Conservation (phyloP, 2,797 vertebrate genomes). For the Scolopax bukidnonensis region DNA sequence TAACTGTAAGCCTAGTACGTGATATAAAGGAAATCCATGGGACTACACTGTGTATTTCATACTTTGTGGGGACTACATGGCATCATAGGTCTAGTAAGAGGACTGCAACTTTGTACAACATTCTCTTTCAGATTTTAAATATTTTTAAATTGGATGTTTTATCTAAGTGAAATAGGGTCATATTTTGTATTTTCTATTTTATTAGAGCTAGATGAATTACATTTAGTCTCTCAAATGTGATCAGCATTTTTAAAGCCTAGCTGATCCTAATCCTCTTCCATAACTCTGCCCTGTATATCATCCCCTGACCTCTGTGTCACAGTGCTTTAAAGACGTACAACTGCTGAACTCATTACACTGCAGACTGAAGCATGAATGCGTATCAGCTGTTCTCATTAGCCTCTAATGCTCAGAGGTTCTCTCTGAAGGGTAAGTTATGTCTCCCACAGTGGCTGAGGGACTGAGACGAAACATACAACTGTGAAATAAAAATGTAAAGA, state of each 20-base stretch:
- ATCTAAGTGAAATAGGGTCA: not conserved
- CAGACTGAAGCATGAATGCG: not conserved
- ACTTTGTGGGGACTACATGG: not conserved
- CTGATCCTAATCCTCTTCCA: not conserved
- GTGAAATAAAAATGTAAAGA: not conserved
- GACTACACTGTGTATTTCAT: not conserved
- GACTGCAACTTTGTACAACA: not conserved
- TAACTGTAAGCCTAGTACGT: not conserved
- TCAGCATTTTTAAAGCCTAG: not conserved
- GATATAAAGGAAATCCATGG: not conserved
- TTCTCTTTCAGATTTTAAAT: not conserved
- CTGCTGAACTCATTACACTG: not conserved
- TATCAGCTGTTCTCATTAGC: not conserved
- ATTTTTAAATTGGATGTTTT: not conserved
- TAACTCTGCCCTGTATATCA: constrained; percentile 11
- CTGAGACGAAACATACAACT: not conserved
- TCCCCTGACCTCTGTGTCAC: not conserved
- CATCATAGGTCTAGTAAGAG: not conserved
- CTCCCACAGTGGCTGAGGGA: not conserved
- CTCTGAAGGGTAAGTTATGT: not conserved
- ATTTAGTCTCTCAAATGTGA: not conserved
- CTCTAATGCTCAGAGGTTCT: not conserved
- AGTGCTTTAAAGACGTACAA: not conserved
- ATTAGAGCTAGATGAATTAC: not conserved
- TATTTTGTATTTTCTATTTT: not conserved